Conservation (phyloP, 2,888 invertebrate species). For the Tridacna gigas region DNA sequence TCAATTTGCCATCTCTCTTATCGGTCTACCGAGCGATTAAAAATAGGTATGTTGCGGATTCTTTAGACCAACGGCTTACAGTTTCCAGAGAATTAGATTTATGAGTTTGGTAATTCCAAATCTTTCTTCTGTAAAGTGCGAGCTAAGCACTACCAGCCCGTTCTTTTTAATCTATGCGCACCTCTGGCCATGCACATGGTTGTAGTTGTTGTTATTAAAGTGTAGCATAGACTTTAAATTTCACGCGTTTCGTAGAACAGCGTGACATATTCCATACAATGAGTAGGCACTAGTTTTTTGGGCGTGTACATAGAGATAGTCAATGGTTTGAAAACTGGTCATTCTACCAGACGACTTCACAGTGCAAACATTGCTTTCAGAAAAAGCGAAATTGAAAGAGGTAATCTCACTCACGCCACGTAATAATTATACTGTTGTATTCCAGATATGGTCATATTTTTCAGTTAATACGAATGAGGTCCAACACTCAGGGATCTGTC, state of each 20-base stretch:
- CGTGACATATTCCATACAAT: neutral
- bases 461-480: neutral
- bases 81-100: slow-evolving; percentile 1
- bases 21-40: too few species aligned
- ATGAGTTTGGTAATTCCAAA: neutral
- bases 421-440: neutral
- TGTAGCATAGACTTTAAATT: neutral
- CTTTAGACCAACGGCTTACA: neutral
- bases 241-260: neutral
- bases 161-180: neutral
- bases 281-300: neutral
- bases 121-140: neutral
- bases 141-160: neutral
- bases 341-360: neutral
- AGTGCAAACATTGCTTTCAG: neutral
- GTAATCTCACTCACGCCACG: neutral
- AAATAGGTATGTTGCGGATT: slow-evolving; percentile 4
- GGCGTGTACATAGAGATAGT: neutral
- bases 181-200: neutral
- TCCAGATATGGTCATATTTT: neutral
- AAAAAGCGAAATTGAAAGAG: neutral
- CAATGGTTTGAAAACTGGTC: neutral
- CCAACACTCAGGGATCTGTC: slow-evolving; percentile 15
- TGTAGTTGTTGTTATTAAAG: neutral
- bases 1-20: too few species aligned